Evolutionary conservation across 1,140 invertebrate species (phyloP).

Genomic region (Bombyx mori): ASM3026992v2 NC_085115.1:7906501-7907000

Average conservation of each 20-base stretch:
- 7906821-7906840: no score
- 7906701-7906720: slow-evolving; percentile 76
- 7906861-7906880: no score
- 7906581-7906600: not conserved
- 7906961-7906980: no score
- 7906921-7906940: not conserved
- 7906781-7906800: slow-evolving; percentile 18
- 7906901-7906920: not conserved
- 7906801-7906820: no score
- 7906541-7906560: slow-evolving; percentile 60
- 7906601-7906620: slow-evolving; percentile 11
- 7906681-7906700: slow-evolving; percentile 79
- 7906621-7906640: slow-evolving; percentile 79
- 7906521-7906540: slow-evolving; percentile 78
- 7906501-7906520: slow-evolving; percentile 86
- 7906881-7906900: not conserved
- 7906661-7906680: slow-evolving; percentile 93
- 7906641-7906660: slow-evolving; percentile 81
- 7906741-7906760: slow-evolving; percentile 85
- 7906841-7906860: no score
- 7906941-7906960: not conserved
- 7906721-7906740: slow-evolving; percentile 82
- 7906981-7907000: no score
- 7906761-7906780: slow-evolving; percentile 86
- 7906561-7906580: no score